Base-by-base conservation (phyloP, 2,888 invertebrate genomes). In the Diaprepes abbreviatus region DNA sequence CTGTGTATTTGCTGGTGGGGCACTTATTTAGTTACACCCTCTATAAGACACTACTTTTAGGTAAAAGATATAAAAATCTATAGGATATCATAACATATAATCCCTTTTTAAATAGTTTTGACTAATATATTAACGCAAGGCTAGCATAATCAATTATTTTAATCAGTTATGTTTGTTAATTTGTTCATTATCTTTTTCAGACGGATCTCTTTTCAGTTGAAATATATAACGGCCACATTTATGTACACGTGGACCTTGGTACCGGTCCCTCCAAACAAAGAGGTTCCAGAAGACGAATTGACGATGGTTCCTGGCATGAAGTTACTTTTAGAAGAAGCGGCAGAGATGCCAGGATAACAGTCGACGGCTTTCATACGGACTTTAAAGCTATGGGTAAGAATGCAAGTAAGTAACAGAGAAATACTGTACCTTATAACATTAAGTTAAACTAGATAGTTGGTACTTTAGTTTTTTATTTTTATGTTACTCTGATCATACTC, bases 191-290 rank as follows among this genome's bases (percentile, higher is more conserved):
- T n/a, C n/a, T n/a, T n/a, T 33, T 43, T 40, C 40, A 95, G 93
- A 90, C 92, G 57, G 97, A 98, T 83, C 89, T 97, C 59, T 94
- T 98, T 81, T 96, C 96, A 1, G 92, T 98, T 75, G 98, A 98
- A 85, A 88, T 98, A 76, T 88, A 97, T 74, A 95, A 95, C 75
- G 97, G 98, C 0, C 94, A 97, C 83, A 91, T 98, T 73, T 97
- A 95, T 85, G 90, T 97, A 17, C 93, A 97, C 78, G 86, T 97
- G 79, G 96, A 97, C 81, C 88, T 98, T 50, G 98, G 98, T 0
- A 94, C 96, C 2, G 97, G 97, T 0, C 91, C 94, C 0, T 90
- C 94, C 2, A 92, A 95, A 79, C 92, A 96, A 59, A 89, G 95
- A 77, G 94, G 94, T 0, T 94, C 95, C 0, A 86, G 93, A 50